These are phyloP conservation scores for Heteractis magnifica DNA, from an alignment of 92 coral and sea anemone genomes.

Conservation along the genomic window DNA sequence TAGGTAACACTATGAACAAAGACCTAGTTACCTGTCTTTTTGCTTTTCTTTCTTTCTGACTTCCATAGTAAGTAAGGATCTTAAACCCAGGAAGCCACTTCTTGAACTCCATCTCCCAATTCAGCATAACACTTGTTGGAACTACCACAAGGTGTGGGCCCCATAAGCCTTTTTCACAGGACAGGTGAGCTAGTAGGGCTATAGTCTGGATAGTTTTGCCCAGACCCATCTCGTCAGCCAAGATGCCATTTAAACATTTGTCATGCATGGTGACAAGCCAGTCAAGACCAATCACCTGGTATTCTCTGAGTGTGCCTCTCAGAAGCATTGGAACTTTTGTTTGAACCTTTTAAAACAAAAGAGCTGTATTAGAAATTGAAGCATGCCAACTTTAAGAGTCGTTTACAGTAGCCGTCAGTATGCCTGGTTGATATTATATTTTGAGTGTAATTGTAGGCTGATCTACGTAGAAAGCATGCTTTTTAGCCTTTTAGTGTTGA, in stretches of 20 bases:
- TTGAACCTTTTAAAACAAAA: constrained; percentile 59
- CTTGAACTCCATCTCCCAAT: constrained; percentile 97
- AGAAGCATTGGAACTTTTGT: constrained; percentile 88
- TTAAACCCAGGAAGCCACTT: constrained; percentile 98
- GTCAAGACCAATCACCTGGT: constrained; percentile 93
- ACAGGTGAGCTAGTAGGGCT: constrained; percentile 89
- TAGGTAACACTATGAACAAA: too few relatives aligned
- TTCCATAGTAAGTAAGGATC: constrained; percentile 92
- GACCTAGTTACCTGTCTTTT: constrained; percentile 77
- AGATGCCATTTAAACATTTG: constrained; percentile 88
- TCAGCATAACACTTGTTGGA: constrained; percentile 94
- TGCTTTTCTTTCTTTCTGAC: constrained; percentile 87
- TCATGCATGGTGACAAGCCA: constrained; percentile 98
- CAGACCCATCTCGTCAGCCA: constrained; percentile 98
- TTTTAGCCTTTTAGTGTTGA: too few relatives aligned
- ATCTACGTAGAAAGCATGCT: too few relatives aligned
- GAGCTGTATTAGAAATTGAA: too few relatives aligned
- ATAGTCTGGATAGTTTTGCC: constrained; percentile 97
- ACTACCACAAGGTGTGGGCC: constrained; percentile 96
- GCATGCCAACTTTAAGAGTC: too few relatives aligned
- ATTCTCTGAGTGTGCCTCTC: constrained; percentile 89
- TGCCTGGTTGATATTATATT: too few relatives aligned
- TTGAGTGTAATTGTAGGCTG: too few relatives aligned
- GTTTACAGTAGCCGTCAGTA: too few relatives aligned
- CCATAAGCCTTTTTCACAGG: constrained; percentile 90